These are phyloP conservation scores for Chloropsis cyanopogon DNA, from an alignment of 2,113 vertebrate genomes.

Conservation along the genomic window DNA sequence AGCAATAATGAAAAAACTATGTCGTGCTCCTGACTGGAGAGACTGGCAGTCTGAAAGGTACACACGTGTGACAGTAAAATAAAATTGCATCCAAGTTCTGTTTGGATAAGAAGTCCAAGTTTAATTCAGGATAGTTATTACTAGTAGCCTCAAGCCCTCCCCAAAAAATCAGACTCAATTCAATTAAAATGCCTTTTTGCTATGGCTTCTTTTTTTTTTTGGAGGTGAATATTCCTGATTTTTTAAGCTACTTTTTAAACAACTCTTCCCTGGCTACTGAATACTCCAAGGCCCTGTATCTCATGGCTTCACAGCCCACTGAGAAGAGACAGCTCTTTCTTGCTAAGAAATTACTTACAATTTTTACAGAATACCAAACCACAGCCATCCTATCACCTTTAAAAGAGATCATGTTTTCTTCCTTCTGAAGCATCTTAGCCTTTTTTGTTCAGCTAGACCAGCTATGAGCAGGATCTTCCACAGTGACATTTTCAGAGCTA, in stretches of 20 bases:
- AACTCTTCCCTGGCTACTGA: neutral
- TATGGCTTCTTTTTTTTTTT: neutral
- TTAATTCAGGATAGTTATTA: neutral
- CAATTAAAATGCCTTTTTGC: neutral
- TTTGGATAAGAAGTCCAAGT: neutral
- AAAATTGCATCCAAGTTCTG: neutral
- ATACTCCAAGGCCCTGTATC: neutral
- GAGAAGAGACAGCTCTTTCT: neutral
- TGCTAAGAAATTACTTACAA: neutral
- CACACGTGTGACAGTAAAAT: neutral
- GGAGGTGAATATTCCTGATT: neutral
- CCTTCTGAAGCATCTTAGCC: neutral
- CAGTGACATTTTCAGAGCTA: constrained; percentile 37
- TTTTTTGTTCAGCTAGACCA: neutral
- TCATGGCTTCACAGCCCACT: neutral
- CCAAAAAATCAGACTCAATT: neutral
- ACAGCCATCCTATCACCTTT: neutral
- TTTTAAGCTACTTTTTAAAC: neutral
- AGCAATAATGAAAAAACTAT: neutral
- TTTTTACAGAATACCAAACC: neutral
- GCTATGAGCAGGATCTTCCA: neutral
- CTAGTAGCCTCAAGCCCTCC: neutral
- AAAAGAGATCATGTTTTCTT: neutral
- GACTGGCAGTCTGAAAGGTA: neutral
- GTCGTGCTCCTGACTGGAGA: neutral